Conservation (phyloP, 2,797 vertebrate genomes). For the Acrocephalus scirpaceus region DNA sequence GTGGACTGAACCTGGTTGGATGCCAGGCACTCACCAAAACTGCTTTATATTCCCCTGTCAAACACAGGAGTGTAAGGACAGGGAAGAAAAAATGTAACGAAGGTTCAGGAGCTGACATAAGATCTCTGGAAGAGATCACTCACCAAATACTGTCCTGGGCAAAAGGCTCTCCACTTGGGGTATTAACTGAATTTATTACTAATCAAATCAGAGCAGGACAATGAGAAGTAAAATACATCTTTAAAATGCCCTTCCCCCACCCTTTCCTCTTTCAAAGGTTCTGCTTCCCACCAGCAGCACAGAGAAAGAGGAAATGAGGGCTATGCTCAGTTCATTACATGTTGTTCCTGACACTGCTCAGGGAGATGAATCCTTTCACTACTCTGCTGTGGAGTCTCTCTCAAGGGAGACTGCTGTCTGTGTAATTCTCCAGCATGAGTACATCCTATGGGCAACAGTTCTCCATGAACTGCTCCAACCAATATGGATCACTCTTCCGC, state of each 20-base stretch:
- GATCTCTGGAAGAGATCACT: neutral
- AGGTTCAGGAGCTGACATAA: neutral
- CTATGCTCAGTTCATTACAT: neutral
- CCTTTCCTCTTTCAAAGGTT: neutral
- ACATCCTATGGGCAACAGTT: fast-evolving
- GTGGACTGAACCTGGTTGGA: neutral
- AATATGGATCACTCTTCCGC: fast-evolving
- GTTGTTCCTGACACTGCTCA: fast-evolving
- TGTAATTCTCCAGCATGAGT: too few relatives aligned
- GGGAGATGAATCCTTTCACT: neutral
- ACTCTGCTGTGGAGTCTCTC: fast-evolving
- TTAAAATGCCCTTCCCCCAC: fast-evolving
- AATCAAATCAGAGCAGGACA: neutral
- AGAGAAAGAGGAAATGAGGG: neutral
- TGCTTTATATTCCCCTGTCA: too few relatives aligned
- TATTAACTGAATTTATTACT: neutral
- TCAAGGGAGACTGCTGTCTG: too few relatives aligned
- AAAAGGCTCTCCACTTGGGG: neutral
- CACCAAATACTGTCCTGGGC: neutral
- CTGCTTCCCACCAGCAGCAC: neutral
- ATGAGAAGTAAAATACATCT: neutral
- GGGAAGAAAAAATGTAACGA: neutral
- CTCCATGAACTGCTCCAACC: fast-evolving
- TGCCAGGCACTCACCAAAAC: neutral
- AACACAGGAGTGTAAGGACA: too few relatives aligned